Base-by-base conservation (phyloP, 1,140 invertebrate species). In the Gryon sp. region DNA sequence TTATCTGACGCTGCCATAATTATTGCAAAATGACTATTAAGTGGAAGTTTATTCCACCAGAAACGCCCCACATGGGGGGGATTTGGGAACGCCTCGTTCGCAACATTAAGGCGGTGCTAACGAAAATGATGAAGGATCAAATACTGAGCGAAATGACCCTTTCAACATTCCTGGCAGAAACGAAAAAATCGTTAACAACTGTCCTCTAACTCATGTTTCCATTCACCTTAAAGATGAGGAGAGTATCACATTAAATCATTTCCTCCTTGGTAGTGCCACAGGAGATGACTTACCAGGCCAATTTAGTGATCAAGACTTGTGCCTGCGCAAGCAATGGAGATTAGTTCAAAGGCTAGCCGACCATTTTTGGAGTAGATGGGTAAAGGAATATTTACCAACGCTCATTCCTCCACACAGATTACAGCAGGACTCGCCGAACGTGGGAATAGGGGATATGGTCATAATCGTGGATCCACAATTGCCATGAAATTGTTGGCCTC, bases 31-130 rank as follows among this genome's bases (percentile, higher is more conserved):
- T 20, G 3, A 8, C 16, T 18, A 40, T 40, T 9, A 1, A 4
- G n/a, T 41, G 38, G 20, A 45, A 45, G 7, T 45, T 45, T 15
- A 45, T 45, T 12, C 41, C 41, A 1, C 41, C 41, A 24, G 41
- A 0, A 9, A 34, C 50, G 0, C 50, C 41, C 41, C 41, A 45
- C 6, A 45, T 45, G 41, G 41, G 41, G 16, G 41, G 41, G 41
- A 45, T 19, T 7, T 45, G 20, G 41, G 41, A 45, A 7, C 41
- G 41, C 8, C 19, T 45, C 9, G 8, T 45, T 4, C 1, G 41
- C 1, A 45, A 6, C 15, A 5, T 45, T 0, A 45, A 45, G 5
- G 7, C 6, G 9, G 41, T 24, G 2, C 3, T 45, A 5, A 45
- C 2, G 2, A 11, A 5, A 1, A 24, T 15, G 1, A 1, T 14